Conservation (phyloP, 2,888 invertebrate species). For the Ornithoptera alexandrae region DNA sequence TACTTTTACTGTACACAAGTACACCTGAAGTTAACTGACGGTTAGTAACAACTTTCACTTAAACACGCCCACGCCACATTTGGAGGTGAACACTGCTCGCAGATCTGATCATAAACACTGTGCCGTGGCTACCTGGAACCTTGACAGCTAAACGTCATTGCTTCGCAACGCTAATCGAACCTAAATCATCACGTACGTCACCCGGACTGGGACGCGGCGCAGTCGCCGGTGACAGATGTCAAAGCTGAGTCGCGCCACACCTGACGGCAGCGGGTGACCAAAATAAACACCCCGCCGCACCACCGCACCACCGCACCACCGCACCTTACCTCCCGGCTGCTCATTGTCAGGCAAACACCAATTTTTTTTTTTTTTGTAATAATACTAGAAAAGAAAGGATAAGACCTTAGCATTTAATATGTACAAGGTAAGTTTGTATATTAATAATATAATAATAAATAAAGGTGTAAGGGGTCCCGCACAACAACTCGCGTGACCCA, state of each 20-base stretch:
- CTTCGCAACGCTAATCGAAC: neutral
- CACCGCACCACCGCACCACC: constrained; percentile 37
- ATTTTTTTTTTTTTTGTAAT: constrained; percentile 49
- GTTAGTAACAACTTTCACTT: too few relatives aligned
- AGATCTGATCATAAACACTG: too few relatives aligned
- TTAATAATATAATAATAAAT: too few relatives aligned
- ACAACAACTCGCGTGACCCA: too few relatives aligned
- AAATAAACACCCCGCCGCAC: constrained; percentile 41
- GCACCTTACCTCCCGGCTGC: constrained; percentile 62
- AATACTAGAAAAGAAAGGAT: constrained; percentile 45
- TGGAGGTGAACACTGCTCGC: too few relatives aligned
- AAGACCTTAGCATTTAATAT: constrained; percentile 23
- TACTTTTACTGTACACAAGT: too few relatives aligned
- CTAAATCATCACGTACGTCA: constrained; percentile 3
- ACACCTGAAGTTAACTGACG: too few relatives aligned
- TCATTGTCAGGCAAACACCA: constrained; percentile 58
- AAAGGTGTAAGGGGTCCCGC: too few relatives aligned
- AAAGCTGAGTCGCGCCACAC: constrained; percentile 32
- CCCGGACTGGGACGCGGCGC: neutral
- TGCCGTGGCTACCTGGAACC: neutral
- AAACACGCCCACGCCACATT: too few relatives aligned
- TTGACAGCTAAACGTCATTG: neutral
- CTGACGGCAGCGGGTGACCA: constrained; percentile 41
- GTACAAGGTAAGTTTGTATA: too few relatives aligned
- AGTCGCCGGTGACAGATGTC: constrained; percentile 26